phyloP scores from a whole-genome alignment of 1,140 invertebrate species.

The Parapsyche elsis region DNA sequence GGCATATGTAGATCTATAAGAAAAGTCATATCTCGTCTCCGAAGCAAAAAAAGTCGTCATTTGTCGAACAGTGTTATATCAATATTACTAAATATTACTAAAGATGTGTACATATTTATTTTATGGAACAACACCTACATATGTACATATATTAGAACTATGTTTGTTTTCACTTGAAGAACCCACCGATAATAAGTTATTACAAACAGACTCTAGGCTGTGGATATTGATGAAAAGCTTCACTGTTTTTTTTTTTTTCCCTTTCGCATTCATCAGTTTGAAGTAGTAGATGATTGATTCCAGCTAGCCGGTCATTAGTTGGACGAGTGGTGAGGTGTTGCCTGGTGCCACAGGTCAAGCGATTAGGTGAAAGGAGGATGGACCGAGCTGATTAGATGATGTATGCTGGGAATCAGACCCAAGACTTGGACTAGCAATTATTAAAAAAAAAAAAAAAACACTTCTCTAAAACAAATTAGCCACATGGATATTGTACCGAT shows the following conservation, averaged over 20 bases:
- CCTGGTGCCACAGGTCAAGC: conserved; percentile 29
- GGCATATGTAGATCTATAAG: too few relatives aligned
- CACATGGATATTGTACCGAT: too few relatives aligned
- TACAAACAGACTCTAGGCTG: conserved; percentile 18
- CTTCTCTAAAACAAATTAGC: too few relatives aligned
- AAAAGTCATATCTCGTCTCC: too few relatives aligned
- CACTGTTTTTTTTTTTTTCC: not conserved
- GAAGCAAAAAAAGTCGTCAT: too few relatives aligned
- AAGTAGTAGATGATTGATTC: conserved; percentile 36
- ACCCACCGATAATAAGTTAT: not conserved
- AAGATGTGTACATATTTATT: too few relatives aligned
- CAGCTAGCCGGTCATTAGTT: conserved; percentile 31
- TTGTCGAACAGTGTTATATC: too few relatives aligned
- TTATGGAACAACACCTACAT: too few relatives aligned
- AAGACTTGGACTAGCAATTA: not conserved
- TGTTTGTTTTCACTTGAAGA: not conserved
- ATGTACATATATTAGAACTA: too few relatives aligned
- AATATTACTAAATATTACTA: too few relatives aligned
- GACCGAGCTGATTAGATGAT: conserved; percentile 34
- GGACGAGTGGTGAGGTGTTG: not conserved
- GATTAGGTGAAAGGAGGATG: conserved; percentile 47
- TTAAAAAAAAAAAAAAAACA: not conserved
- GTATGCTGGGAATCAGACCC: conserved; percentile 35
- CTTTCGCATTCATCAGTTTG: not conserved
- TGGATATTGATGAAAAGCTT: conserved; percentile 6